phyloP scores from a whole-genome alignment of 2,113 vertebrate genomes.

The Pangasianodon hypophthalmus region DNA sequence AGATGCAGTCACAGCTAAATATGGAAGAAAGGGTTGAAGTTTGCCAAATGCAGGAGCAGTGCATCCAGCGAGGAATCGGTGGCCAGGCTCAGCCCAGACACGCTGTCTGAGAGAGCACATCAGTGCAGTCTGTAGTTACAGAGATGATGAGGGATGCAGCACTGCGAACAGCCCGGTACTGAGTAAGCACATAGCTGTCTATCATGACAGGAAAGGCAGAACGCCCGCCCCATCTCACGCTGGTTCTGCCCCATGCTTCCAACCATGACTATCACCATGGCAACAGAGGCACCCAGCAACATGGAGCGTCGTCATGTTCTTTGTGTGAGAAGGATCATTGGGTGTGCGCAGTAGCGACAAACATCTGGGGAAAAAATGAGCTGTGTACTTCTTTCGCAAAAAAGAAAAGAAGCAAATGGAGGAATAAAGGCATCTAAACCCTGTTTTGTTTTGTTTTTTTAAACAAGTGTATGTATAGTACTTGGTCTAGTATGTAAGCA shows the following conservation, averaged over 20 bases:
- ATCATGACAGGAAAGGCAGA: not conserved
- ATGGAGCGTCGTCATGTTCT: slow-evolving; percentile 46
- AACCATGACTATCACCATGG: slow-evolving; percentile 64
- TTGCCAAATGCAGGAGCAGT: not conserved
- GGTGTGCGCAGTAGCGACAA: slow-evolving; percentile 4
- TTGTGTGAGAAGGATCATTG: slow-evolving; percentile 48
- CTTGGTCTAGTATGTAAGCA: not conserved
- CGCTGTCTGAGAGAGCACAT: not conserved
- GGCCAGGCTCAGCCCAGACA: not conserved
- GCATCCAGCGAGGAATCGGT: not conserved
- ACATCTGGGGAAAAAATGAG: slow-evolving; percentile 26
- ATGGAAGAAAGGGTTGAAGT: not conserved
- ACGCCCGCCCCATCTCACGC: slow-evolving; percentile 40
- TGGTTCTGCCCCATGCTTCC: slow-evolving; percentile 48
- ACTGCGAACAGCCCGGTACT: not conserved
- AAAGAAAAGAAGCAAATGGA: slow-evolving; percentile 46
- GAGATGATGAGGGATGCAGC: not conserved
- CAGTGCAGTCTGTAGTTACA: not conserved
- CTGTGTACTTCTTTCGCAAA: slow-evolving; percentile 45
- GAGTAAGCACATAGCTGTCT: not conserved
- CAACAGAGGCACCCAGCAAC: slow-evolving; percentile 68
- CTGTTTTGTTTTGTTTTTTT: not conserved
- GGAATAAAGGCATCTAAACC: not conserved
- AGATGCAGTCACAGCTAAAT: not conserved
- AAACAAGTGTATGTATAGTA: not conserved